Conservation (phyloP, 2,113 vertebrate genomes). For the Otocyon megalotis region DNA sequence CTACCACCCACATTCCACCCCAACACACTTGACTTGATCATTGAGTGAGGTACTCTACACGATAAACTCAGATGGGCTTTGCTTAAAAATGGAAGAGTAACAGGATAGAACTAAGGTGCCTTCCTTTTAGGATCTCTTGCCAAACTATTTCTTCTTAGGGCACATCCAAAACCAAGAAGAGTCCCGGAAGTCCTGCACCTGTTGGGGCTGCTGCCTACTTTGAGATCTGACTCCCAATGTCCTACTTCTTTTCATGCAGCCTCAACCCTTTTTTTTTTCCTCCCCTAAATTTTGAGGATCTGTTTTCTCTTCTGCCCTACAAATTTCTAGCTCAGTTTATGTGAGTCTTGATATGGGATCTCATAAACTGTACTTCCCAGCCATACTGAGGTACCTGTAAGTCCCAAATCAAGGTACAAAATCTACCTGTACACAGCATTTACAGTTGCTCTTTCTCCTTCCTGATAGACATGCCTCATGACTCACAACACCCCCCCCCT, state of each 20-base stretch:
- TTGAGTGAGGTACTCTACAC: not conserved
- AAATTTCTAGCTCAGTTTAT: not conserved
- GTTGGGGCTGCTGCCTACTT: fast-evolving
- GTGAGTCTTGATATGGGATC: not conserved
- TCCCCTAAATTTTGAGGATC: not conserved
- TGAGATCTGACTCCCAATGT: not conserved
- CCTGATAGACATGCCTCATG: fast-evolving
- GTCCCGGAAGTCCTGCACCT: not conserved
- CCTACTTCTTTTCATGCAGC: not conserved
- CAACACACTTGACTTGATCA: not conserved
- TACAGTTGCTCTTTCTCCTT: not conserved
- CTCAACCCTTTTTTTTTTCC: not conserved
- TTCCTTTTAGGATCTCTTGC: not conserved
- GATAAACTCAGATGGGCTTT: not conserved
- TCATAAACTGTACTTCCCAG: not conserved
- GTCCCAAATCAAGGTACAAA: not conserved
- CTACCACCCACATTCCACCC: too few species aligned
- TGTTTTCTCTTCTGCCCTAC: not conserved
- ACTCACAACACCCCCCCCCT: not conserved
- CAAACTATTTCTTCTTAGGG: not conserved
- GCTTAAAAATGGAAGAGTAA: not conserved
- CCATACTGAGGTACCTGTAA: not conserved
- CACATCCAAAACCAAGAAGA: not conserved
- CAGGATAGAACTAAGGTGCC: not conserved
- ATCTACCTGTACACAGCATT: not conserved